Base-by-base conservation (phyloP, 2,888 invertebrate genomes). In the Pardosa pseudoannulata region DNA sequence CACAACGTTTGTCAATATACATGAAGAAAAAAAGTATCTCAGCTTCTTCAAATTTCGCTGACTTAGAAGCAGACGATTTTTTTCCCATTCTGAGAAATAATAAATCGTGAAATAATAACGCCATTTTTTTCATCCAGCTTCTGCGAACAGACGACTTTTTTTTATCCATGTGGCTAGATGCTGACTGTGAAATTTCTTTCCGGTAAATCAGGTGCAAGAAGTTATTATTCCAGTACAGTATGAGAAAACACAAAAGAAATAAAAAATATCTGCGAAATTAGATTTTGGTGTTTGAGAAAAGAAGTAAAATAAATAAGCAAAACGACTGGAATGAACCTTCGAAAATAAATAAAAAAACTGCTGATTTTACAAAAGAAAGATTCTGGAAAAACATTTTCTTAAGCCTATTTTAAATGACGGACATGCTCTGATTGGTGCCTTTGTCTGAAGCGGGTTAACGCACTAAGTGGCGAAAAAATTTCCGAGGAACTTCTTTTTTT, bases 41-140 rank as follows among this genome's bases (percentile, higher is more conserved):
- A 32, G 5, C 67, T 67, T n/a, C 23, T 67, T 67, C 32, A 65
- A 80, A 80, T 72, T 67, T 67, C 73, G 73, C 79, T 72, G 72
- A 80, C 72, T n/a, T 72, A 32, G 65, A 70, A 56, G n/a, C 32
- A n/a, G 16, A 39, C 28, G 31, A 16, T 65, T 73, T 73, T 72
- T 64, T 46, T 29, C 13, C 28, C 46, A 23, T 56, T 16, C 41
- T 16, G 41, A 6, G 41, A 67, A n/a, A 36, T 80, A 73, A 80
- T 73, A 80, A 80, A 80, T 67, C 46, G 46, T 29, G 32, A 73
- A 80, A 80, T 80, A 80, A 80, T 80, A 73, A 80, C 72, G 72
- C n/a, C 46, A 50, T 50, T 70, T 68, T 68, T 78, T 78, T 68
- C 46, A 19, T 13, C 23, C 16, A 16, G 39, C 65, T 76, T 41